Evolutionary conservation across 2,113 vertebrate species (phyloP).

Genomic region (Rhinolophus ferrumequinum): DNA sequence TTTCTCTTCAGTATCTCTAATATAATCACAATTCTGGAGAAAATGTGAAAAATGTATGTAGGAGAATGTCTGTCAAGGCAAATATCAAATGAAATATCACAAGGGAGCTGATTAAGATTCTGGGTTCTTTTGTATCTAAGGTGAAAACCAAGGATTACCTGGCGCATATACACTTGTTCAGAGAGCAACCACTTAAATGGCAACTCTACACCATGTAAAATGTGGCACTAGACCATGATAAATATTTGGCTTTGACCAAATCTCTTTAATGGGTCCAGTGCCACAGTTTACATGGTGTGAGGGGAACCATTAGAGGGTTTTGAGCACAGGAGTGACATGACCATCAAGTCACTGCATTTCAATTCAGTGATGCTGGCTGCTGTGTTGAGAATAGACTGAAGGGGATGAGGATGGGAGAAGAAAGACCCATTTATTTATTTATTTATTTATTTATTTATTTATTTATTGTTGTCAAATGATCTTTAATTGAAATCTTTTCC

Average conservation of each 20-base stretch:
- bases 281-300: not conserved
- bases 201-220: not conserved
- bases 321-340: not conserved
- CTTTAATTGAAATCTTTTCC: too few relatives aligned
- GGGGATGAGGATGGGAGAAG: not conserved
- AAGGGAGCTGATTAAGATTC: conserved; percentile 15
- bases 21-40: not conserved
- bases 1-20: conserved; percentile 7
- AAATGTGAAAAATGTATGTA: not conserved
- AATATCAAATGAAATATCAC: not conserved
- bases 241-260: not conserved
- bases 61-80: not conserved
- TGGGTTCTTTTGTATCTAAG: not conserved
- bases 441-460: not conserved
- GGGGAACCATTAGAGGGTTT: not conserved
- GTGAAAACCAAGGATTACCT: not conserved
- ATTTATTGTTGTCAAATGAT: too few relatives aligned
- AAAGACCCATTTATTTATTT: not conserved
- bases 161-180: not conserved
- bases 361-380: not conserved
- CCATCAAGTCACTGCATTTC: not conserved
- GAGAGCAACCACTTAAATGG: not conserved
- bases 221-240: not conserved
- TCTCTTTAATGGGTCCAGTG: too few relatives aligned
- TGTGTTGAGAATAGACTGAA: conserved; percentile 2